These are phyloP conservation scores for Conger conger DNA, from an alignment of 2,113 vertebrate genomes.

Conservation along the genomic window DNA sequence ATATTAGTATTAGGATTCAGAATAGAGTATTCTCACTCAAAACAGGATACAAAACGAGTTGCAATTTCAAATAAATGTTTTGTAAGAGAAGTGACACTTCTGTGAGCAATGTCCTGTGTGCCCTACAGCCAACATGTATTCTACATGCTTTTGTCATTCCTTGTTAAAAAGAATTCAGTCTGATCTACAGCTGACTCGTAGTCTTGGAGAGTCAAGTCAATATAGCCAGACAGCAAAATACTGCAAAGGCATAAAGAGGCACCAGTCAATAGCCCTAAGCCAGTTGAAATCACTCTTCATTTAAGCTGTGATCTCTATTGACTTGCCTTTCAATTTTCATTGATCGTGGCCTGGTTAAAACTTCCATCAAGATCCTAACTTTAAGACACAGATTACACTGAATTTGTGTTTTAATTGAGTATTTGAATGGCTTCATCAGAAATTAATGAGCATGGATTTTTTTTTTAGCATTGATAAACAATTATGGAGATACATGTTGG, in stretches of 20 bases:
- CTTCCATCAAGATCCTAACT: conserved; percentile 32
- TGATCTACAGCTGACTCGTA: conserved; percentile 44
- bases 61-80: background rate
- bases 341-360: conserved; percentile 49
- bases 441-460: background rate
- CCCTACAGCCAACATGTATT: conserved; percentile 36
- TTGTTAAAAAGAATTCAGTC: conserved; percentile 47
- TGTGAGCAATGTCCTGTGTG: background rate
- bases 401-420: conserved; percentile 31
- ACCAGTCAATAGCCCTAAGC: conserved; percentile 65
- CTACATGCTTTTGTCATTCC: conserved; percentile 51
- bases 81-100: background rate
- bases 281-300: conserved; percentile 75
- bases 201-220: conserved; percentile 34
- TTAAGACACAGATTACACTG: conserved; percentile 29
- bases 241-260: conserved; percentile 47
- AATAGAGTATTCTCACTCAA: too few relatives aligned
- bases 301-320: conserved; percentile 71
- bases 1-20: too few relatives aligned
- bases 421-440: background rate
- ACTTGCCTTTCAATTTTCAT: conserved; percentile 66
- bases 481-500: background rate
- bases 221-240: conserved; percentile 40
- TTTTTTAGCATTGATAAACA: background rate
- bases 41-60: background rate